phyloP scores from a whole-genome alignment of 2,797 vertebrate species.

The Coranthus polyacanthus region DNA sequence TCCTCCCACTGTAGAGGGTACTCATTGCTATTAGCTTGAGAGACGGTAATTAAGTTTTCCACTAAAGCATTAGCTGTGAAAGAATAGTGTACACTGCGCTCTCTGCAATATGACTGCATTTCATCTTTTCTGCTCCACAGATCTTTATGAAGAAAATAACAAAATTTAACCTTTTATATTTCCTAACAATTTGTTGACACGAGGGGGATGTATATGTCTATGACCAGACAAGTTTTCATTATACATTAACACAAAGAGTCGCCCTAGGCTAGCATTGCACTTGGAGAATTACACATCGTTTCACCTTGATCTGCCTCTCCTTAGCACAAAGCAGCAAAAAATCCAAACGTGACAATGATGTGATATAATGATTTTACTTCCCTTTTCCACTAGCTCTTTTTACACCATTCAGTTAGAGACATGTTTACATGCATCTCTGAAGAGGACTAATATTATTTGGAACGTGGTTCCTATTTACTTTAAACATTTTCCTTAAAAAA shows the following conservation, averaged over 20 bases:
- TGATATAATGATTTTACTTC: too few relatives aligned
- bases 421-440: too few relatives aligned
- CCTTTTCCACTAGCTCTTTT: too few relatives aligned
- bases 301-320: not conserved
- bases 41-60: constrained; percentile 49
- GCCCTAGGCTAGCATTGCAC: not conserved
- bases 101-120: constrained; percentile 15
- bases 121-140: constrained; percentile 13
- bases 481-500: too few relatives aligned
- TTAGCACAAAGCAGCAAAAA: too few relatives aligned
- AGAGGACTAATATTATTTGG: too few relatives aligned
- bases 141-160: not conserved
- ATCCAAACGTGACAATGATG: too few relatives aligned
- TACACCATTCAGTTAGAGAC: too few relatives aligned
- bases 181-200: not conserved
- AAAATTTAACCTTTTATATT: constrained; percentile 2
- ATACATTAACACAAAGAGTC: not conserved
- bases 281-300: not conserved
- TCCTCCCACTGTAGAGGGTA: constrained; percentile 23
- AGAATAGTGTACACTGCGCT: not conserved
- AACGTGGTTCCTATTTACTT: too few relatives aligned
- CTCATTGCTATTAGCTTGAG: constrained; percentile 37
- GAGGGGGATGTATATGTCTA: not conserved
- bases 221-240: not conserved
- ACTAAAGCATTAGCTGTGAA: constrained; percentile 28